A percentile compares a stretch with the other conserved stretches of the same genome.
These are phyloP conservation scores for Drosophila pseudoananassae DNA, from an alignment of 1,140 invertebrate species.

Conservation along the genomic window DNA sequence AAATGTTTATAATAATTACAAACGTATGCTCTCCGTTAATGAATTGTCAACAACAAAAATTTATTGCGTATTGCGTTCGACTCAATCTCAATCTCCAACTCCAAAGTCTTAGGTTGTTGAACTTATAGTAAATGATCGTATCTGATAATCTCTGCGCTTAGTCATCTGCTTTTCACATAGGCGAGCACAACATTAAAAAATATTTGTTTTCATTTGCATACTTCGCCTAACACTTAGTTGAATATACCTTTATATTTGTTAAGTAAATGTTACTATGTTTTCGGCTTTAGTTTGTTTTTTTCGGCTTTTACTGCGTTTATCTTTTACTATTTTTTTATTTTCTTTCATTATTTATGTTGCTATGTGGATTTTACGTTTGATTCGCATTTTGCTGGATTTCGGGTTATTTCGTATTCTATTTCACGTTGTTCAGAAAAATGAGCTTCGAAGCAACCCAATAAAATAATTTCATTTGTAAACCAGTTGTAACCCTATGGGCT, in stretches of 20 bases:
- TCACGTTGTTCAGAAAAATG: slow-evolving; percentile 66
- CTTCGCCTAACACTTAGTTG: slow-evolving; percentile 73
- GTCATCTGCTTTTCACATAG: slow-evolving; percentile 30
- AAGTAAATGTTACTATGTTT: slow-evolving; percentile 75
- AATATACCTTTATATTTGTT: slow-evolving; percentile 51
- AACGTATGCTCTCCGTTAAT: slow-evolving; percentile 46
- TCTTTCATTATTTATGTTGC: slow-evolving; percentile 47
- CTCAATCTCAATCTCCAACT: slow-evolving; percentile 18
- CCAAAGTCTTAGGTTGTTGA: slow-evolving; percentile 33
- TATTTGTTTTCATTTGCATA: slow-evolving; percentile 55
- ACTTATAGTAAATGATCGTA: slow-evolving; percentile 39
- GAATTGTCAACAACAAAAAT: slow-evolving; percentile 75
- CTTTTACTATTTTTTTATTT: slow-evolving; percentile 72
- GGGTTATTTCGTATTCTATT: slow-evolving; percentile 71
- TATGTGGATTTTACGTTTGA: slow-evolving; percentile 16
- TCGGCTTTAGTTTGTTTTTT: slow-evolving; percentile 62
- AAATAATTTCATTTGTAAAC: slow-evolving; percentile 70
- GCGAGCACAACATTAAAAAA: slow-evolving; percentile 73
- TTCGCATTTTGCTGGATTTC: slow-evolving; percentile 26
- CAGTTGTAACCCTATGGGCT: slow-evolving; percentile 72
- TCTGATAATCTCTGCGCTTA: slow-evolving; percentile 22
- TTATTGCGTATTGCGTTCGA: slow-evolving; percentile 42
- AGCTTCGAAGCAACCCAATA: slow-evolving; percentile 74
- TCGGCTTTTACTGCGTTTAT: slow-evolving; percentile 42
- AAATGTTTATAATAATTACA: slow-evolving; percentile 78